Evolutionary conservation across 2,797 vertebrate species (phyloP).

Genomic region (Mormyrus proboscirostris): DNA sequence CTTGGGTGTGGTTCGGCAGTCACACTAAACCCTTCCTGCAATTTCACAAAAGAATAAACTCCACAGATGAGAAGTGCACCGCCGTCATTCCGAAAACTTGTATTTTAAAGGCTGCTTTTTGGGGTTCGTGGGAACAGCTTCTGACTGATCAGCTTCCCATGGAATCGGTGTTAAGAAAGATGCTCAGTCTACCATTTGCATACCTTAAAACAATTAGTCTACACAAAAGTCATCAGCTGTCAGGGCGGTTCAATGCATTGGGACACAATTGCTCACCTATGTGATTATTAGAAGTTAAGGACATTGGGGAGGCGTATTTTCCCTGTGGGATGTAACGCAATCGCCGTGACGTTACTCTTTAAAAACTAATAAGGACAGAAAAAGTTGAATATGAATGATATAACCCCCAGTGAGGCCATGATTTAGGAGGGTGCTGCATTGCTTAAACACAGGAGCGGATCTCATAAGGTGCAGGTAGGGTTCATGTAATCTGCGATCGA

Average conservation of each 20-base stretch:
- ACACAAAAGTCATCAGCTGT: background rate
- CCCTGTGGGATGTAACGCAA: background rate
- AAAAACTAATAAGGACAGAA: background rate
- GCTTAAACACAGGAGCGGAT: background rate
- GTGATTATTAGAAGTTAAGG: background rate
- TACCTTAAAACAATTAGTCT: background rate
- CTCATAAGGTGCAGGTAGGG: background rate
- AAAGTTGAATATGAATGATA: background rate
- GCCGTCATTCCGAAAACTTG: background rate
- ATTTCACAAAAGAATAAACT: slow-evolving; percentile 31
- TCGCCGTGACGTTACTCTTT: background rate
- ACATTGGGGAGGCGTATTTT: background rate
- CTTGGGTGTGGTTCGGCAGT: slow-evolving; percentile 50
- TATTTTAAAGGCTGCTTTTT: background rate
- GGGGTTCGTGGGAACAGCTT: background rate
- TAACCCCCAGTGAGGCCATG: background rate
- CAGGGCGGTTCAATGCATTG: background rate
- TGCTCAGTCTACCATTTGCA: background rate
- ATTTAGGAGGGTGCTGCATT: background rate
- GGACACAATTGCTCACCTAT: background rate
- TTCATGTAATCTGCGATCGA: background rate
- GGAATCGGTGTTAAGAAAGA: background rate
- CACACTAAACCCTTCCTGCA: slow-evolving; percentile 47
- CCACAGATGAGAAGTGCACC: background rate
- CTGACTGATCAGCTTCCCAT: background rate